Evolutionary conservation across 2,113 vertebrate genomes (phyloP).

Genomic region (Dolichallabes microphthalmus): DNA sequence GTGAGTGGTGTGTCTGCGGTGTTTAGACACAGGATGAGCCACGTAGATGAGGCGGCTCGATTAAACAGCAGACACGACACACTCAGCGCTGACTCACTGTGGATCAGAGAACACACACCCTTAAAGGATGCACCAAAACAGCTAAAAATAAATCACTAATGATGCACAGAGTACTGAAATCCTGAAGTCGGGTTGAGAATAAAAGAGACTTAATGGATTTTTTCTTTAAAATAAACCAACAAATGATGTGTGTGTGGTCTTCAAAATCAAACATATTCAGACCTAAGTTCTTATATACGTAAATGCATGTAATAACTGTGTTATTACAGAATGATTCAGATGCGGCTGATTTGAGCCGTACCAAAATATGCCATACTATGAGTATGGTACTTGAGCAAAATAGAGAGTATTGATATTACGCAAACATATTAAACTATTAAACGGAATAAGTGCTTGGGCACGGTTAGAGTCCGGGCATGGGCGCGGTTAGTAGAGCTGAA

Average conservation of each 20-base stretch:
- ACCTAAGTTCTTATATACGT: no score
- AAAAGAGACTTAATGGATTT: neutral
- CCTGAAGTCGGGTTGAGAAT: no score
- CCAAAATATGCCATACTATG: no score
- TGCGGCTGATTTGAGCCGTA: no score
- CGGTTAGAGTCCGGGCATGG: no score
- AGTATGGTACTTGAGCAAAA: no score
- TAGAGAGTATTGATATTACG: no score
- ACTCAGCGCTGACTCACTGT: constrained; percentile 26
- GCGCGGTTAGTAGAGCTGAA: no score
- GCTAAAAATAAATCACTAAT: neutral
- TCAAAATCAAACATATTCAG: neutral
- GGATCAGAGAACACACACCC: neutral
- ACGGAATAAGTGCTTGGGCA: no score
- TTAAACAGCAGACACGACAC: constrained; percentile 9
- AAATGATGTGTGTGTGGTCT: neutral
- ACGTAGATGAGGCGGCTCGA: constrained; percentile 22
- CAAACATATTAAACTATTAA: no score
- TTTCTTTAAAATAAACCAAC: neutral
- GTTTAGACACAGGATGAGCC: constrained; percentile 28
- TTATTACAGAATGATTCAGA: no score
- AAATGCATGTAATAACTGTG: no score
- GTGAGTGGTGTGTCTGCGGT: constrained; percentile 12
- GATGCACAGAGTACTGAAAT: neutral
- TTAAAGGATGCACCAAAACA: neutral